Base-by-base conservation (phyloP, 2,113 vertebrate genomes). In the Eublepharis macularius region DNA sequence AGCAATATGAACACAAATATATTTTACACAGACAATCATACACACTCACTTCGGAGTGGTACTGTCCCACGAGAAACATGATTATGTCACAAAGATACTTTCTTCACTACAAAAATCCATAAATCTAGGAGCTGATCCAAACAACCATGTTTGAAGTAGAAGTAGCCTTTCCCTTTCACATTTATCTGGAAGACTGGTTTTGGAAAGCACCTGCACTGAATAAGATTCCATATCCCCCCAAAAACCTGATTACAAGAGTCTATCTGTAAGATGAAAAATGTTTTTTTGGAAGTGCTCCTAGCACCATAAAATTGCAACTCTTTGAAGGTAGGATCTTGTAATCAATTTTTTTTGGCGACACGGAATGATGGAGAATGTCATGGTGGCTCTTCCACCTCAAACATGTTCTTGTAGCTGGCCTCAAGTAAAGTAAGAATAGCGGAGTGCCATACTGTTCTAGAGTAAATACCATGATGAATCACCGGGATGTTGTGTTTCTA, bases 401-500 rank as follows among this genome's bases (percentile, higher is more conserved):
- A 65, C 17, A 32, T 34, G 7, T 16, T 2, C 10, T 57, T 57
- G 13, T 63, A 17, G 57, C 17, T 26, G 26, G 60, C 4, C 4
- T 10, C 49, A n/a, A 66, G 69, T 12, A 29, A 10, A 24, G 19
- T 69, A 49, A 29, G 47, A 54, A 54, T 36, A 39, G 14, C 10
- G 47, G 65, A 26, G 14, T 13, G 65, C 8, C n/a, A 36, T 43
- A 11, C 63, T 90, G 47, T 60, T 49, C 51, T n/a, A 81, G 69
- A 51, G 36, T 83, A 70, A 87, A 36, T 82, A 3, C 26, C 60
- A 80, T 32, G 69, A 76, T 39, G 39, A 79, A 87, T 76, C 82
- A 88, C 83, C 63, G 76, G 69, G 78, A 92, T 88, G 19, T 3
- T 24, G 75, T 41, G 80, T 80, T 84, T 26, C 41, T 76, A 76